Conservation (phyloP, 2,888 invertebrate genomes). For the Ichneumoninae sp. region DNA sequence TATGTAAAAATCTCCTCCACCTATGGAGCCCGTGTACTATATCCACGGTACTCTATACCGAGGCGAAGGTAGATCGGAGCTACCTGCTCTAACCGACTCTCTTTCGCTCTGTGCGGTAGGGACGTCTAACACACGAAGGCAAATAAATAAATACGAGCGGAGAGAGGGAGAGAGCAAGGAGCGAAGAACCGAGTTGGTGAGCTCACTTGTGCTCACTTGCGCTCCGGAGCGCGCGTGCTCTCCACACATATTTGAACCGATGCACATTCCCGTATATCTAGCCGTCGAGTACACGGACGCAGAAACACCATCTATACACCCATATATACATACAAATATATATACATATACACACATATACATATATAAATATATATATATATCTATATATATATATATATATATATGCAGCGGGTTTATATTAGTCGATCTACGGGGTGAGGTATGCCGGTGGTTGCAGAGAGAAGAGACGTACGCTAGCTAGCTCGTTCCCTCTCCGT, state of each 20-base stretch:
- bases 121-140: slow-evolving; percentile 60
- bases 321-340: slow-evolving; percentile 10
- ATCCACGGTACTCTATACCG: slow-evolving; percentile 6
- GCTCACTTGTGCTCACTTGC: not conserved
- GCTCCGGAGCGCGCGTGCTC: slow-evolving; percentile 10
- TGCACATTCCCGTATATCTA: slow-evolving; percentile 55
- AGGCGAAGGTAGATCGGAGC: slow-evolving; percentile 45
- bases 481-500: slow-evolving; percentile 59
- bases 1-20: not conserved
- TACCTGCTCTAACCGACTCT: slow-evolving; percentile 60
- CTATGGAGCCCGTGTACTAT: not conserved
- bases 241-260: slow-evolving; percentile 33
- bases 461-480: slow-evolving; percentile 64
- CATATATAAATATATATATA: slow-evolving; percentile 6
- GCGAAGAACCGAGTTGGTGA: slow-evolving; percentile 46
- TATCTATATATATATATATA: slow-evolving; percentile 16
- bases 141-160: slow-evolving; percentile 63
- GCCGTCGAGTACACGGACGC: slow-evolving; percentile 20
- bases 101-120: slow-evolving; percentile 59
- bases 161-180: not conserved
- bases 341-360: slow-evolving; percentile 22
- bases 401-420: not conserved
- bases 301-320: slow-evolving; percentile 6
- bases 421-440: slow-evolving; percentile 30
- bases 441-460: slow-evolving; percentile 48